Percentiles rank a stretch among this genome's conserved stretches.
phyloP scores from a whole-genome alignment of 2,888 invertebrate species.

The Syritta pipiens region DNA sequence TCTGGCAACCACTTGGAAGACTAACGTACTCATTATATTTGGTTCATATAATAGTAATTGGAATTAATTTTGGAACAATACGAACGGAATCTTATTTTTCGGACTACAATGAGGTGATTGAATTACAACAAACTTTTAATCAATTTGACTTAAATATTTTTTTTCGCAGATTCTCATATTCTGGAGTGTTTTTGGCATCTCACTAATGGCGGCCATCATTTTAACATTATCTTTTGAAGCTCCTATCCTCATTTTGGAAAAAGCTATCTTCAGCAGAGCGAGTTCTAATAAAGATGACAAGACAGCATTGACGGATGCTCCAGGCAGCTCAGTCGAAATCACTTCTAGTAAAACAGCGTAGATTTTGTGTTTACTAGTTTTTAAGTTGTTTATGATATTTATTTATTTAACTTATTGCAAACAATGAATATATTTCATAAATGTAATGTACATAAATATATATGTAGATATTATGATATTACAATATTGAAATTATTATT shows the following conservation, averaged over 20 bases:
- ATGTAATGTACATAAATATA: too few species aligned
- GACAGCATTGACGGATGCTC: too few species aligned
- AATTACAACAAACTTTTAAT: background rate
- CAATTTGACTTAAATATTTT: background rate
- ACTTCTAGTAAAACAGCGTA: too few species aligned
- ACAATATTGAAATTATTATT: too few species aligned
- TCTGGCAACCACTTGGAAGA: constrained; percentile 69
- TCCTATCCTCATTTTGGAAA: constrained; percentile 62
- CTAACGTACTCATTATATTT: constrained; percentile 68
- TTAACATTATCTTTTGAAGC: constrained; percentile 66
- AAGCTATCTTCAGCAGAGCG: constrained; percentile 22
- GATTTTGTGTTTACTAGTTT: too few species aligned
- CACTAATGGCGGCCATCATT: constrained; percentile 41
- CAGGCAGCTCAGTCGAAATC: too few species aligned
- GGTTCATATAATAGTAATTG: constrained; percentile 56
- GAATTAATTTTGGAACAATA: constrained; percentile 33
- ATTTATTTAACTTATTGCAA: too few species aligned
- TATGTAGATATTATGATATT: too few species aligned
- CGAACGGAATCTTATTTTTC: constrained; percentile 50
- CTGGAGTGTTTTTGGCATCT: constrained; percentile 63
- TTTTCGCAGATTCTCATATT: constrained; percentile 50
- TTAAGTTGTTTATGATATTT: too few species aligned
- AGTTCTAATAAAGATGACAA: background rate
- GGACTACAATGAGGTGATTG: constrained; percentile 41
- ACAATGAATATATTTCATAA: too few species aligned